A percentile compares a stretch with the other conserved stretches of the same genome.
Conservation (phyloP, 2,797 vertebrate species). For the Eidolon dupreanum region DNA sequence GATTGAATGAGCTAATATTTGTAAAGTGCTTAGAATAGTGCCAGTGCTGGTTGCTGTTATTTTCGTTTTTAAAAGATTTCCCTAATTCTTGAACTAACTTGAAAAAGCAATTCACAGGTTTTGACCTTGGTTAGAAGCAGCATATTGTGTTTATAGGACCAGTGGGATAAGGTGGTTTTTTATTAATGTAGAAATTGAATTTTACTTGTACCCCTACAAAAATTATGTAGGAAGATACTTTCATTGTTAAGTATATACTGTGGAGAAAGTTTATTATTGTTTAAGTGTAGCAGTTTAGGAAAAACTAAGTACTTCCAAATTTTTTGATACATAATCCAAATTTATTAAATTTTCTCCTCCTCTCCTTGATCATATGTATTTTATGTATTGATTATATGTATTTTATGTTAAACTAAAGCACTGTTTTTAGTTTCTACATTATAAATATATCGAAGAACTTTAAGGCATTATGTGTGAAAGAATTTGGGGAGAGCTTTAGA, state of each 20-base stretch:
- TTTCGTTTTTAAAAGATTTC: conserved; percentile 49
- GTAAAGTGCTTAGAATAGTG: background rate
- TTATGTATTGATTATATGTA: background rate
- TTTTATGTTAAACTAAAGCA: conserved; percentile 13
- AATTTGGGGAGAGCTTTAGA: background rate
- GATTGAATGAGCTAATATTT: background rate
- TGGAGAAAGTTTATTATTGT: background rate
- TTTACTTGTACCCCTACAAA: background rate
- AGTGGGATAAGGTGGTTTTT: background rate
- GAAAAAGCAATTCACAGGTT: background rate
- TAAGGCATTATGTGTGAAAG: background rate
- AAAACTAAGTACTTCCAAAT: too few species aligned
- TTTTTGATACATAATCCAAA: too few species aligned
- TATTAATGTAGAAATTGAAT: conserved; percentile 21
- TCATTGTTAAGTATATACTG: background rate
- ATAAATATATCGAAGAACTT: background rate
- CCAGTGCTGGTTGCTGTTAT: background rate
- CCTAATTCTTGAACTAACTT: conserved; percentile 21
- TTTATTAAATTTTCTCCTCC: too few species aligned
- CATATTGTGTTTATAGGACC: background rate
- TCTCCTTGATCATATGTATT: too few species aligned
- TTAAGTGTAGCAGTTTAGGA: too few species aligned
- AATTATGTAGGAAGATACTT: background rate
- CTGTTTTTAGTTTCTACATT: conserved; percentile 24
- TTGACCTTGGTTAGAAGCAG: background rate